These are phyloP conservation scores for Paedocypris sp. DNA, from an alignment of 2,113 vertebrate genomes.

Conservation along the genomic window DNA sequence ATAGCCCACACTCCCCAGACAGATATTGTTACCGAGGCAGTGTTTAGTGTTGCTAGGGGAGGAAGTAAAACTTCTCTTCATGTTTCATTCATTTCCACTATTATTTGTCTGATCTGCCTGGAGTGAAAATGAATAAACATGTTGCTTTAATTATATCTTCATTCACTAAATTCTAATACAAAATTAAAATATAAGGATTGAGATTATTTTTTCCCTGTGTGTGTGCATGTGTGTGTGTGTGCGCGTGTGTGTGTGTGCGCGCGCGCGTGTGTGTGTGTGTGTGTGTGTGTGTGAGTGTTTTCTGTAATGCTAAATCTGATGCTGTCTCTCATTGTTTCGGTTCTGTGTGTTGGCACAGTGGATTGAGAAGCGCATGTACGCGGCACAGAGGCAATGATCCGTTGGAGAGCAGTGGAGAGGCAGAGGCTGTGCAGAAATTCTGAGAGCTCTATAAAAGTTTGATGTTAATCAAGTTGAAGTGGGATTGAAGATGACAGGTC, in stretches of 20 bases:
- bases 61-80: conserved; percentile 3
- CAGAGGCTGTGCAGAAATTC: conserved; percentile 5
- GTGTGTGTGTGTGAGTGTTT: no score
- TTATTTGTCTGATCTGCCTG: not conserved
- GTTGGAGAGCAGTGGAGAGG: no score
- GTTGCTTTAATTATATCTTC: not conserved
- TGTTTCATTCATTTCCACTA: conserved; percentile 9
- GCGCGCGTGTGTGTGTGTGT: no score
- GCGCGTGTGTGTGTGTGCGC: no score
- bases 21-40: conserved; percentile 32
- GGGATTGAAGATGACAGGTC: conserved; percentile 21
- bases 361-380: no score
- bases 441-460: conserved; percentile 16
- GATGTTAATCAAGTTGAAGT: conserved; percentile 12
- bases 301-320: no score
- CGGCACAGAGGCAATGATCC: no score
- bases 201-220: no score
- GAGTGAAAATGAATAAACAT: not conserved
- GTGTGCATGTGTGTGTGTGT: no score
- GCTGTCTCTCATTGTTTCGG: no score
- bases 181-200: no score
- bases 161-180: not conserved
- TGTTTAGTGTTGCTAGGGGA: not conserved
- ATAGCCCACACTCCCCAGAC: conserved; percentile 47
- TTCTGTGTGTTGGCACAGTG: no score